phyloP scores from a whole-genome alignment of 2,888 invertebrate species.

The Frankliniella intonsa region DNA sequence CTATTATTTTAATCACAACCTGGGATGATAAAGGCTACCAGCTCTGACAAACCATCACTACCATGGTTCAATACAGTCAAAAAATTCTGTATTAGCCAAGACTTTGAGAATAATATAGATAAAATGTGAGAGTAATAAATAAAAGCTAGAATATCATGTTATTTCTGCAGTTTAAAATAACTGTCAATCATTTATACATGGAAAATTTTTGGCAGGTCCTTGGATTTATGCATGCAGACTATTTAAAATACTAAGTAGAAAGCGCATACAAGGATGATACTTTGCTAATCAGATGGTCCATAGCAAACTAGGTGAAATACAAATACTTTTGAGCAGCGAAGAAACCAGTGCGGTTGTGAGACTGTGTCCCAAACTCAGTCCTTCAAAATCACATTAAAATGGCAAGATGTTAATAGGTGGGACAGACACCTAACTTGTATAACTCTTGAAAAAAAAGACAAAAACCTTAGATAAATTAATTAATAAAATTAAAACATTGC shows the following conservation, averaged over 20 bases:
- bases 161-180: not conserved
- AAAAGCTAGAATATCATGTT: not conserved
- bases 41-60: not conserved
- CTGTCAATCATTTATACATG: not conserved
- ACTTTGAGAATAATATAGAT: not conserved
- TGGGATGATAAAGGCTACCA: conserved; percentile 13
- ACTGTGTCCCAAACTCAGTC: conserved; percentile 13
- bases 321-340: conserved; percentile 21
- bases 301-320: not conserved
- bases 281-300: not conserved
- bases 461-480: not conserved
- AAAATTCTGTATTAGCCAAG: not conserved
- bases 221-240: no score
- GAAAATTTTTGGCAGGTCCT: no score
- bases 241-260: no score
- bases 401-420: not conserved
- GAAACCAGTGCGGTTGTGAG: conserved; percentile 18
- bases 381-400: conserved; percentile 3
- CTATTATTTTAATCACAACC: not conserved
- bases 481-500: not conserved
- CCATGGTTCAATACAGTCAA: not conserved
- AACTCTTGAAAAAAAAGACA: not conserved
- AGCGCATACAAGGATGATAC: no score
- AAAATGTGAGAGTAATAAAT: not conserved
- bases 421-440: not conserved